A percentile compares a stretch with the other conserved stretches of the same genome.
Conservation (phyloP, 2,797 vertebrate genomes). For the Vespertilio murinus region DNA sequence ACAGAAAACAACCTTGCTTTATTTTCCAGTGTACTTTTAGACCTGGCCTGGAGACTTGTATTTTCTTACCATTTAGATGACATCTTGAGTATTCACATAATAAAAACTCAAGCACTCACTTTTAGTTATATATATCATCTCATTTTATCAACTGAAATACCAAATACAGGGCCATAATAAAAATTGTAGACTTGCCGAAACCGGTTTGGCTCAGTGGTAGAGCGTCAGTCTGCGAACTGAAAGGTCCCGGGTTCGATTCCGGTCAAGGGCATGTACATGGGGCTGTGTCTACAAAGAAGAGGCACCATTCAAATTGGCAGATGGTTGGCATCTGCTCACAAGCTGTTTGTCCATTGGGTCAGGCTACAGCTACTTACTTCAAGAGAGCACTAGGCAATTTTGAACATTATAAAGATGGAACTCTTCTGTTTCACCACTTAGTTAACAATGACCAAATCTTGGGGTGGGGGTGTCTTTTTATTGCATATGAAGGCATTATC, state of each 20-base stretch:
- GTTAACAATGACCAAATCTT: background rate
- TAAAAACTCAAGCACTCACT: background rate
- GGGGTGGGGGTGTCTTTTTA: background rate
- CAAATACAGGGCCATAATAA: background rate
- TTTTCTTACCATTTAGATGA: background rate
- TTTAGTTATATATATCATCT: background rate
- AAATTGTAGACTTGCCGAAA: background rate
- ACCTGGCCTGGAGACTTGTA: background rate
- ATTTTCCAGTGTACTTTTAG: background rate
- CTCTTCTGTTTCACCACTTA: background rate
- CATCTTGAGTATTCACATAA: background rate
- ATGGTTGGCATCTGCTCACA: background rate
- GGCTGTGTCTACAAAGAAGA: background rate
- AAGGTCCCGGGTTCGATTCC: too few relatives aligned
- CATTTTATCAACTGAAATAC: background rate
- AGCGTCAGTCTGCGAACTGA: too few relatives aligned
- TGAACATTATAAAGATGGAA: background rate
- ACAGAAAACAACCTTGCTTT: slow-evolving; percentile 28
- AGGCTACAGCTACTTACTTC: background rate
- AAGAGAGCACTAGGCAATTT: background rate
- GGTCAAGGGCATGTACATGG: too few relatives aligned
- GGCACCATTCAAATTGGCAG: background rate
- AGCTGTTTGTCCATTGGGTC: background rate
- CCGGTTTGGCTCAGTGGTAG: too few relatives aligned
- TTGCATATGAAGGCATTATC: background rate